Percentiles rank a stretch among this genome's conserved stretches.
These are phyloP conservation scores for Solenodon paradoxus DNA, from an alignment of 2,113 vertebrate genomes.

Conservation along the genomic window DNA sequence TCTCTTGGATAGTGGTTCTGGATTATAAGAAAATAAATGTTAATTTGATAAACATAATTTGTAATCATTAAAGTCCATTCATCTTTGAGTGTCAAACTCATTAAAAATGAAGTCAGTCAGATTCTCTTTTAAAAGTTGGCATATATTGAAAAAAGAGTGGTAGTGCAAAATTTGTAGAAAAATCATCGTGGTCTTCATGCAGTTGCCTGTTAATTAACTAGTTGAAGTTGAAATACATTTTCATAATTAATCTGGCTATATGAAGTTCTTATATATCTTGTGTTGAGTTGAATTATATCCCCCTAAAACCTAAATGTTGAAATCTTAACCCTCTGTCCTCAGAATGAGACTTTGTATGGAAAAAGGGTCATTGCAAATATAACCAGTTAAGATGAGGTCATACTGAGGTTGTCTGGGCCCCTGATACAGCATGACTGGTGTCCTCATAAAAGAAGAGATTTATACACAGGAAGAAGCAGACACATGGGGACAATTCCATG, in stretches of 20 bases:
- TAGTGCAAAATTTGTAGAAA: slow-evolving; percentile 28
- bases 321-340: background rate
- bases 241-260: slow-evolving; percentile 82
- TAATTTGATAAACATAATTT: slow-evolving; percentile 57
- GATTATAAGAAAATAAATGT: slow-evolving; percentile 44
- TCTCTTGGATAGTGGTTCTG: background rate
- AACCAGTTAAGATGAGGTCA: background rate
- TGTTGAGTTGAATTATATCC: background rate
- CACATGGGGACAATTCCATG: background rate
- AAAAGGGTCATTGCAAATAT: background rate
- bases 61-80: slow-evolving; percentile 57
- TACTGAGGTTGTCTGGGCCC: background rate
- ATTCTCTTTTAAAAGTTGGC: slow-evolving; percentile 56
- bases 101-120: slow-evolving; percentile 32
- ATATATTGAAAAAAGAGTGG: slow-evolving; percentile 47
- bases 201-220: slow-evolving; percentile 80
- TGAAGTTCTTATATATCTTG: background rate
- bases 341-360: background rate
- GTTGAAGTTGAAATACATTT: slow-evolving; percentile 80
- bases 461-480: background rate
- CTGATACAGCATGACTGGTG: background rate
- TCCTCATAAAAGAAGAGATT: background rate
- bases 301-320: background rate
- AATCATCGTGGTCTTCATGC: slow-evolving; percentile 74
- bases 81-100: slow-evolving; percentile 60